These are phyloP conservation scores for Chaenogobius annularis DNA, from an alignment of 2,113 vertebrate genomes.

Conservation along the genomic window DNA sequence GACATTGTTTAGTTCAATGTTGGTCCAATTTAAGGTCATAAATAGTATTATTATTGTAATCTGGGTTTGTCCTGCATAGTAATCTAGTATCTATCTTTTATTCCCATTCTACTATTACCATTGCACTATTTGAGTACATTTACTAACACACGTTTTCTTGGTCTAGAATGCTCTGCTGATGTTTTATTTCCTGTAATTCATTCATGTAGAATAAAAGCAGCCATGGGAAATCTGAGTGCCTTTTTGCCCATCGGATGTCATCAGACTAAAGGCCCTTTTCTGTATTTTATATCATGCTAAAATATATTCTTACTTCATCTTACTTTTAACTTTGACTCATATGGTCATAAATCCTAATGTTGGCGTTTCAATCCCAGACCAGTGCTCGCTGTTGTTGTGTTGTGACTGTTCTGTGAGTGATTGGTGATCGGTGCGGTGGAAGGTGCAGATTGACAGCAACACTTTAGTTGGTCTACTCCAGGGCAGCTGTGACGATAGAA, in stretches of 20 bases:
- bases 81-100: too few species aligned
- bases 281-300: not conserved
- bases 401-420: not conserved
- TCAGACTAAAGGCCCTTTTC: not conserved
- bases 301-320: not conserved
- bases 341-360: too few species aligned
- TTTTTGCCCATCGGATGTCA: not conserved
- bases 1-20: too few species aligned
- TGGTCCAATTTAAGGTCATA: too few species aligned
- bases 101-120: conserved; percentile 13
- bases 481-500: not conserved
- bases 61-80: too few species aligned
- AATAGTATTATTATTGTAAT: too few species aligned
- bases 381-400: not conserved
- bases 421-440: not conserved
- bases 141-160: conserved; percentile 21
- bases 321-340: not conserved
- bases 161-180: conserved; percentile 41
- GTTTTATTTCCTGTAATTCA: conserved; percentile 51
- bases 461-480: not conserved
- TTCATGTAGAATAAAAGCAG: conserved; percentile 63
- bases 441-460: not conserved
- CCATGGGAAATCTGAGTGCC: conserved; percentile 32
- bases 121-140: conserved; percentile 14
- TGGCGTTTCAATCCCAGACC: not conserved